phyloP scores from a whole-genome alignment of 2,113 vertebrate species.

The Donacobius atricapilla region DNA sequence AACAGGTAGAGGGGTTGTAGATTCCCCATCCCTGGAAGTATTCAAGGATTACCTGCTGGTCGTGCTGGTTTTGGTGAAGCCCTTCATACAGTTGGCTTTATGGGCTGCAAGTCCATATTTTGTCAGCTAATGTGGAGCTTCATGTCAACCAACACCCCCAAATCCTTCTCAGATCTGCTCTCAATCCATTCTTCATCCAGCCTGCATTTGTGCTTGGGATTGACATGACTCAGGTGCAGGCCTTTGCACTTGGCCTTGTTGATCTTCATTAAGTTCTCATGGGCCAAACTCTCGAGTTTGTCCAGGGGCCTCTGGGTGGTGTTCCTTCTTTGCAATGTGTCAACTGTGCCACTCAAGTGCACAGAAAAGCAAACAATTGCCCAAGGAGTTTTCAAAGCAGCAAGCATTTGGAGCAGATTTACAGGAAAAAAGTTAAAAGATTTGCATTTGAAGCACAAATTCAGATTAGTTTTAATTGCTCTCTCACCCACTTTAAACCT shows the following conservation, averaged over 20 bases:
- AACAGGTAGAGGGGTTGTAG: background rate
- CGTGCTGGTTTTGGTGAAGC: background rate
- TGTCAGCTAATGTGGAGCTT: background rate
- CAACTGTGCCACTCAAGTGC: background rate
- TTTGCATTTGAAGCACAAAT: background rate
- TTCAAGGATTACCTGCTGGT: background rate
- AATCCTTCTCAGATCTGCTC: background rate
- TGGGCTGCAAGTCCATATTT: fast-evolving
- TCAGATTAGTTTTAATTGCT: background rate
- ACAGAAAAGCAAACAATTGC: background rate
- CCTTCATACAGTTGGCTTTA: background rate
- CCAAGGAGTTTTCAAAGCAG: background rate
- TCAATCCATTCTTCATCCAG: background rate
- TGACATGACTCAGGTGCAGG: background rate
- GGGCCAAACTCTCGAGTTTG: fast-evolving
- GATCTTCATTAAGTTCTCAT: background rate
- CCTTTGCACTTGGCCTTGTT: background rate
- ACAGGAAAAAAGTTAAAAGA: background rate
- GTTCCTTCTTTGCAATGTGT: background rate
- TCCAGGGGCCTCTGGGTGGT: background rate
- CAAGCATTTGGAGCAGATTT: background rate
- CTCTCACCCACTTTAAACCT: background rate
- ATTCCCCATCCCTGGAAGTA: background rate
- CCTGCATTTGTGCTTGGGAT: background rate
- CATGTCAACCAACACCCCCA: background rate